A percentile compares a stretch with the other conserved stretches of the same genome.
phyloP scores from a whole-genome alignment of 2,113 vertebrate genomes.

The Pluvianellus socialis region DNA sequence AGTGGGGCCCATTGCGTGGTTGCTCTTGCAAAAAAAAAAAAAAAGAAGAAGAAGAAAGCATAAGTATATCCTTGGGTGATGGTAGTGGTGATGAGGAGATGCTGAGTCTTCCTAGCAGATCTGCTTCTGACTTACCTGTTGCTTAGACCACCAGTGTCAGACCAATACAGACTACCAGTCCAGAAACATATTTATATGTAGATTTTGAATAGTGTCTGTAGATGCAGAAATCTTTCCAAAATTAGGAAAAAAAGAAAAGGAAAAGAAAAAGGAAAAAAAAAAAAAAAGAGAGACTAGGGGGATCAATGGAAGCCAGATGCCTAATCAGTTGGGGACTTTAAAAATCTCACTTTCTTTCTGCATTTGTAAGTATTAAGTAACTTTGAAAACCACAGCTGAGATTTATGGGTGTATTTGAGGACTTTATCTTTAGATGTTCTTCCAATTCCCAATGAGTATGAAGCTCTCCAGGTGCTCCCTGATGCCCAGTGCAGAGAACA shows the following conservation, averaged over 20 bases:
- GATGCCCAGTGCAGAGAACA: fast-evolving
- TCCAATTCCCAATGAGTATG: not conserved
- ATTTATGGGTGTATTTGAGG: not conserved
- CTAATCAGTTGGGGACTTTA: not conserved
- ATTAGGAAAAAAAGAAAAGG: fast-evolving
- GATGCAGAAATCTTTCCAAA: not conserved
- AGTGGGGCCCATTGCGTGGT: not conserved
- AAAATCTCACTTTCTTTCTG: not conserved
- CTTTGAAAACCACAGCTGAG: not conserved
- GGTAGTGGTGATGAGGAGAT: not conserved
- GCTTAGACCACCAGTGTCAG: not conserved
- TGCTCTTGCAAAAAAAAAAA: not conserved
- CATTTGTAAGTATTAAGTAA: not conserved
- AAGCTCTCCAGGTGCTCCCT: not conserved
- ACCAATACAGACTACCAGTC: not conserved
- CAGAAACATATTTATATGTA: not conserved
- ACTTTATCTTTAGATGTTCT: not conserved
- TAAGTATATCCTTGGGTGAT: not conserved
- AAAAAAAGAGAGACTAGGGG: not conserved
- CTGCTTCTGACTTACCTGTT: not conserved
- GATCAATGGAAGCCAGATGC: not conserved
- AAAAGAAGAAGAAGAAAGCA: not conserved
- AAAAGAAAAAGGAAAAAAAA: fast-evolving
- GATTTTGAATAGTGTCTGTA: not conserved
- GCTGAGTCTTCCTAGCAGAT: not conserved